Evolutionary conservation across 2,113 vertebrate species (phyloP).

Genomic region (Nannobrachium achirus): DNA sequence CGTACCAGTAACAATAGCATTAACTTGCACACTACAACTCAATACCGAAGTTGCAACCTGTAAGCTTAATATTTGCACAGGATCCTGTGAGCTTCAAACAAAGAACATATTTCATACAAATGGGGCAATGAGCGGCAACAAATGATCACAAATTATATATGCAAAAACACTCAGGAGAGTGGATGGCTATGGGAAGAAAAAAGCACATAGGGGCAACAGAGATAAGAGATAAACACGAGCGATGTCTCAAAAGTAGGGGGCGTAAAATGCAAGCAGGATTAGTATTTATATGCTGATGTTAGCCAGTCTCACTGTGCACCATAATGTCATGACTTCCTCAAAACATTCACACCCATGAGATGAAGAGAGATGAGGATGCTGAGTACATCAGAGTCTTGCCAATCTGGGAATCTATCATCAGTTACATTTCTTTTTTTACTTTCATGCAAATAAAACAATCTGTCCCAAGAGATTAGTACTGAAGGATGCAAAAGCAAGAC

Average conservation of each 20-base stretch:
- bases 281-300: not conserved
- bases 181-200: slow-evolving; percentile 10
- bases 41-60: slow-evolving; percentile 9
- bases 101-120: slow-evolving; percentile 1
- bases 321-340: not conserved
- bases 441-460: too few species aligned
- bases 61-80: slow-evolving; percentile 12
- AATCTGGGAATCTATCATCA: too few species aligned
- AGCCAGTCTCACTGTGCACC: not conserved
- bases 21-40: slow-evolving; percentile 23
- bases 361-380: not conserved
- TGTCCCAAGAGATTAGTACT: too few species aligned
- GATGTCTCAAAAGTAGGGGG: not conserved
- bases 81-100: slow-evolving; percentile 2
- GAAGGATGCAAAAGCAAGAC: not conserved
- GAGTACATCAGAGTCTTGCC: too few species aligned
- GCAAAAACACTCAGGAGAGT: slow-evolving; percentile 14
- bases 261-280: slow-evolving; percentile 10
- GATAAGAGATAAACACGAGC: not conserved
- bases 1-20: slow-evolving; percentile 27
- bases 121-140: not conserved
- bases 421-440: too few species aligned
- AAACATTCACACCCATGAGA: not conserved
- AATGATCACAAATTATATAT: not conserved
- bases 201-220: not conserved